Evolutionary conservation across 2,888 invertebrate genomes (phyloP).

Genomic region (Seira ritae): DNA sequence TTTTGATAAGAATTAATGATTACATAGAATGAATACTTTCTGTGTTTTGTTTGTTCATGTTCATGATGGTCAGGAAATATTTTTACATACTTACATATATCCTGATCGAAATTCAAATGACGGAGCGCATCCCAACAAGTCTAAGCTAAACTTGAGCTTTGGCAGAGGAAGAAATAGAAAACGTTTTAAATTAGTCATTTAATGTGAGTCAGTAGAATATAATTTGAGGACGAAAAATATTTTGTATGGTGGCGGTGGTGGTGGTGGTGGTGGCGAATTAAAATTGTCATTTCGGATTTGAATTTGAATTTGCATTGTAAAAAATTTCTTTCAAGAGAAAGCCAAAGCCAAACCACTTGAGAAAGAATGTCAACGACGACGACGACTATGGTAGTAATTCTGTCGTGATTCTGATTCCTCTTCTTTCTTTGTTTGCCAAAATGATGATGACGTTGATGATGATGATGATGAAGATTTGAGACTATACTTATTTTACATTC

Average conservation of each 20-base stretch:
- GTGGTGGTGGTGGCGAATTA: conserved; percentile 10
- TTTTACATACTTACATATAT: too few species aligned
- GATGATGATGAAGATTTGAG: too few species aligned
- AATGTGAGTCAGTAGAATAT: conserved; percentile 52
- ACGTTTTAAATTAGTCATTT: not conserved
- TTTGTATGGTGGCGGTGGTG: not conserved
- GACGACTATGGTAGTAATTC: too few species aligned
- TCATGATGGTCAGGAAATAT: too few species aligned
- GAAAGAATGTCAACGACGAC: too few species aligned
- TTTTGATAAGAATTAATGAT: not conserved
- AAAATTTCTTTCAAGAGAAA: not conserved
- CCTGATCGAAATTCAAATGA: too few species aligned
- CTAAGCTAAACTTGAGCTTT: not conserved
- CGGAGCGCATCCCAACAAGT: too few species aligned
- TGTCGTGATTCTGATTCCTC: too few species aligned
- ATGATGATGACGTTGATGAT: not conserved
- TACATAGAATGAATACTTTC: too few species aligned
- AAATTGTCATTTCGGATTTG: conserved; percentile 7
- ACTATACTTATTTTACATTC: too few species aligned
- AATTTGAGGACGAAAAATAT: not conserved
- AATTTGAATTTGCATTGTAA: not conserved
- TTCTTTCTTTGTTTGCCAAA: not conserved
- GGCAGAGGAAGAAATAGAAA: not conserved
- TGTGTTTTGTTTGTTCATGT: too few species aligned
- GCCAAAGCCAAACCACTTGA: not conserved